Conservation (phyloP, 2,113 vertebrate species). For the Uria aalge region DNA sequence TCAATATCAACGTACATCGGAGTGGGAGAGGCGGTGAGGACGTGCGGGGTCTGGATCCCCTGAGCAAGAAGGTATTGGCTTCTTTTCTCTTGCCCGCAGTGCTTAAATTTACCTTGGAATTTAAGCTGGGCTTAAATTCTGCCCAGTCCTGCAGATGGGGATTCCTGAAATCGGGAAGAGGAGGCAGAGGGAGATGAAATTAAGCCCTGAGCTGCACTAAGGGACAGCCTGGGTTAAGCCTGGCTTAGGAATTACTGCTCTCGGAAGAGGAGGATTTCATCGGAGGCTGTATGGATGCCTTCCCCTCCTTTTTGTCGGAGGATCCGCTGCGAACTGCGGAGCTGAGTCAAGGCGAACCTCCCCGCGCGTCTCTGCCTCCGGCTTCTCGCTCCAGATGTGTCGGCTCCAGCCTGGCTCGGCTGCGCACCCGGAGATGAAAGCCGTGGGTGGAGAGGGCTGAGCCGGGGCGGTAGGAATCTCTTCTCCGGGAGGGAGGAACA, state of each 20-base stretch:
- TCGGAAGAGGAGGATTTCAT: background rate
- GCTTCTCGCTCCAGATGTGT: background rate
- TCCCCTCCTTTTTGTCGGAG: background rate
- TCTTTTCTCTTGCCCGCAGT: background rate
- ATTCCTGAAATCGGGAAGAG: background rate
- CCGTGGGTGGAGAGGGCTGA: background rate
- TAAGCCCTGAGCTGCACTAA: background rate
- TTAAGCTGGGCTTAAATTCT: background rate
- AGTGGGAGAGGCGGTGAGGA: background rate
- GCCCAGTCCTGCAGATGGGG: background rate
- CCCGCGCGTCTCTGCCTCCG: background rate
- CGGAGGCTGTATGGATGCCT: background rate
- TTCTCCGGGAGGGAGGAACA: background rate
- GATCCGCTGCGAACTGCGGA: background rate
- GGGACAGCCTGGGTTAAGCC: background rate
- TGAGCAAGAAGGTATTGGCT: background rate
- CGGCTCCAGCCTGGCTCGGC: background rate
- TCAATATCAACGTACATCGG: background rate
- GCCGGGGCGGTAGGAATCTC: background rate
- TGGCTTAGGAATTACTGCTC: background rate
- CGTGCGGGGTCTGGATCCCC: rapidly evolving
- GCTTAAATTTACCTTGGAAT: background rate
- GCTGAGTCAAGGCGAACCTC: background rate
- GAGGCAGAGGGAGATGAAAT: background rate
- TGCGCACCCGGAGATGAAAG: background rate